phyloP scores from a whole-genome alignment of 92 coral and sea anemone genomes.

The Isaurus tuberculatus region DNA sequence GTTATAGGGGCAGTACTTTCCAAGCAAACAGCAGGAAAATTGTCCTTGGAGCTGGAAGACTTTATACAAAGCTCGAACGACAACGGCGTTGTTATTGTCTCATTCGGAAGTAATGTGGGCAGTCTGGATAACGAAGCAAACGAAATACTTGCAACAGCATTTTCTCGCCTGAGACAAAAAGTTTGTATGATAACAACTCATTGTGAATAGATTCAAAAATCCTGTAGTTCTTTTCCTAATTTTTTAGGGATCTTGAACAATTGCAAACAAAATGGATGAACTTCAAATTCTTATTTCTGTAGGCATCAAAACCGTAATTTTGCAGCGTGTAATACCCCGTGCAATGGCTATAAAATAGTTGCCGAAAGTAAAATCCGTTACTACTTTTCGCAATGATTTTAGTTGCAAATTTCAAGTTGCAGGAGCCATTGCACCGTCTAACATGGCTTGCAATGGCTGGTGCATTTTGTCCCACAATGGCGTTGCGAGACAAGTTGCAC shows the following conservation, averaged over 20 bases:
- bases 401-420: too few species aligned
- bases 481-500: constrained; percentile 13
- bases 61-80: background rate
- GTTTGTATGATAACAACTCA: background rate
- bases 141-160: background rate
- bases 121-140: background rate
- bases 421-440: constrained; percentile 15
- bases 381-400: too few species aligned
- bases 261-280: too few species aligned
- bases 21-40: background rate
- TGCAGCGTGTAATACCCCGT: too few species aligned
- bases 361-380: too few species aligned
- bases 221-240: too few species aligned
- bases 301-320: too few species aligned
- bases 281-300: too few species aligned
- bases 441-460: constrained; percentile 5
- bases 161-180: background rate
- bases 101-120: background rate
- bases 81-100: background rate
- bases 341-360: too few species aligned
- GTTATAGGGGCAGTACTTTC: background rate
- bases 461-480: background rate
- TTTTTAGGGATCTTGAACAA: too few species aligned
- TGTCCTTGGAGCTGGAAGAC: background rate
- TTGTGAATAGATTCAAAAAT: too few species aligned